phyloP scores from a whole-genome alignment of 1,140 invertebrate genomes.

The Euwallacea similis region DNA sequence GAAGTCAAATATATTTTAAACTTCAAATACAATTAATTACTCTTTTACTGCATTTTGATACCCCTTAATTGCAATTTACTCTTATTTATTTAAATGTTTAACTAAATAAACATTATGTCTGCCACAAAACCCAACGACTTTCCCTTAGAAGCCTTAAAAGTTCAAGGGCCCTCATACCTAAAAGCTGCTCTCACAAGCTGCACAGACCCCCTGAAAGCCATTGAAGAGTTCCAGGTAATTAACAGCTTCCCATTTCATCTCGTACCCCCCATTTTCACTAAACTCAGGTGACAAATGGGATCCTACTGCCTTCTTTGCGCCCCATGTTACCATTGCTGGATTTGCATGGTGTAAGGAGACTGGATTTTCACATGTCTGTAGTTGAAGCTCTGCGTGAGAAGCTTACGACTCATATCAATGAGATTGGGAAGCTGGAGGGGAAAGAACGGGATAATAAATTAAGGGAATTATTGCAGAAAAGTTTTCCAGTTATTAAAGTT shows the following conservation, averaged over 20 bases:
- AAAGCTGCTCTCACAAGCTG: constrained; percentile 93
- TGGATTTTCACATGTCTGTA: constrained; percentile 95
- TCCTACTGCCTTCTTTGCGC: constrained; percentile 86
- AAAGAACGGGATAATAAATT: constrained; percentile 83
- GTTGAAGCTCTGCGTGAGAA: constrained; percentile 92
- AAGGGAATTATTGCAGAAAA: constrained; percentile 89
- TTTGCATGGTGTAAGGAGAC: constrained; percentile 84
- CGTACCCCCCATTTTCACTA: neutral
- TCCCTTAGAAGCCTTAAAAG: constrained; percentile 83
- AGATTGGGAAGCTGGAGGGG: constrained; percentile 76
- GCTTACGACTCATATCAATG: constrained; percentile 84
- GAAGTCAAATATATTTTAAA: too few species aligned
- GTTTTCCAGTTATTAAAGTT: constrained; percentile 90
- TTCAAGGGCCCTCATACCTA: constrained; percentile 86
- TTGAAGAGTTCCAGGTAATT: constrained; percentile 92
- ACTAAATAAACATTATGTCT: constrained; percentile 11
- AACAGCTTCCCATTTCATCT: neutral
- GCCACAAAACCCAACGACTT: constrained; percentile 43
- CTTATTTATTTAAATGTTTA: too few species aligned
- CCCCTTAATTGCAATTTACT: too few species aligned
- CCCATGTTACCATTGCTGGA: constrained; percentile 94
- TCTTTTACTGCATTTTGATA: too few species aligned
- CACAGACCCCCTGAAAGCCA: constrained; percentile 93
- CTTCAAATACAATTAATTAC: too few species aligned
- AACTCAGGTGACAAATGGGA: constrained; percentile 84